Evolutionary conservation across 2,113 vertebrate genomes (phyloP).

Genomic region (Edolisoma coerulescens): DNA sequence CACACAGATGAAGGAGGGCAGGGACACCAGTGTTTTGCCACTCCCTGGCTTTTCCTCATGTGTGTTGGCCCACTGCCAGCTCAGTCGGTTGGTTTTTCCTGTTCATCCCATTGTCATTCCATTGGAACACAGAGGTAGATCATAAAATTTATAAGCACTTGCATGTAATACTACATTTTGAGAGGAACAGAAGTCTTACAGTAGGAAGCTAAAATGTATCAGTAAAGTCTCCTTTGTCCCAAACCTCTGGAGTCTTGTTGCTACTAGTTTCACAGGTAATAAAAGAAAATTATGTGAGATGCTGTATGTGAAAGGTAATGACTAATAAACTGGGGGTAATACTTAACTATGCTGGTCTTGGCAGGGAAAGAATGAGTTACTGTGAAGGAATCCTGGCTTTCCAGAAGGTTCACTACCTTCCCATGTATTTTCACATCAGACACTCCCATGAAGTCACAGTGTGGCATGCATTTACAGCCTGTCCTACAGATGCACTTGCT

Average conservation of each 20-base stretch:
- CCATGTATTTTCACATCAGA: not conserved
- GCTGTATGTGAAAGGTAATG: not conserved
- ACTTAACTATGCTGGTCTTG: not conserved
- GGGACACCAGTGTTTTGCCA: not conserved
- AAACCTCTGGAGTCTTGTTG: not conserved
- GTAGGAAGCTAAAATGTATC: not conserved
- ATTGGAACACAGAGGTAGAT: not conserved
- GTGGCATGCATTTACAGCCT: not conserved
- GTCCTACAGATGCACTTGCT: not conserved
- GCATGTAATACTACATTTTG: not conserved
- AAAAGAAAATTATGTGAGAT: not conserved
- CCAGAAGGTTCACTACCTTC: not conserved
- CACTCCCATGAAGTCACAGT: not conserved
- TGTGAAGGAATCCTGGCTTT: not conserved
- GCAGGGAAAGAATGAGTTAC: not conserved
- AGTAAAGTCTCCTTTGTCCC: not conserved
- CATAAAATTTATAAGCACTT: not conserved
- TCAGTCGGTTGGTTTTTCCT: not conserved
- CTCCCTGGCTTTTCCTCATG: not conserved
- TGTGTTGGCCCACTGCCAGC: not conserved
- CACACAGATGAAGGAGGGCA: fast-evolving
- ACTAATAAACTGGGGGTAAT: not conserved
- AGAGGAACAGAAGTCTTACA: not conserved
- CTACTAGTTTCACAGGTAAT: not conserved
- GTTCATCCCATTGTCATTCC: not conserved